A percentile compares a stretch with the other conserved stretches of the same genome.
phyloP scores from a whole-genome alignment of 2,113 vertebrate genomes.

The Cavia aperea region DNA sequence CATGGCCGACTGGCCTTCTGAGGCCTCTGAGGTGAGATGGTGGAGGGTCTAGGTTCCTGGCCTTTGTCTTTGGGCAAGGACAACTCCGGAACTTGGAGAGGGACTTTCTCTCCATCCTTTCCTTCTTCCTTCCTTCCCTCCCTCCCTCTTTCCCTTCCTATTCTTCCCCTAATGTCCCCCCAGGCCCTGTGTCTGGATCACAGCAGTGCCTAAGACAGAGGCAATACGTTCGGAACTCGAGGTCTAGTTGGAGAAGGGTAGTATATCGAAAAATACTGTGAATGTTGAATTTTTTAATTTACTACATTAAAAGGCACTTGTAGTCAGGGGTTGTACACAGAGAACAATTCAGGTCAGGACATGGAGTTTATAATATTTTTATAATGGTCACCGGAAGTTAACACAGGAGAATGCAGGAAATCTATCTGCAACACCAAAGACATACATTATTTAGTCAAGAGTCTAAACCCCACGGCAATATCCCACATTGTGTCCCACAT shows the following conservation, averaged over 20 bases:
- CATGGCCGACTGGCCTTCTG: conserved; percentile 84
- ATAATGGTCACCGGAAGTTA: no score
- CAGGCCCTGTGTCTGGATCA: neutral
- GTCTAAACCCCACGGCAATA: no score
- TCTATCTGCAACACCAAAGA: no score
- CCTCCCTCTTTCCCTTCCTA: fast-evolving
- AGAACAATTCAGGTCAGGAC: no score
- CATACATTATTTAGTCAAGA: no score
- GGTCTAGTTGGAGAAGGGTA: neutral
- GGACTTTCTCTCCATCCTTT: neutral
- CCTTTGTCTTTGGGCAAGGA: neutral
- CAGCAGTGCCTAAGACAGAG: neutral
- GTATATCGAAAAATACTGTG: neutral
- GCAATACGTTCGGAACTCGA: fast-evolving
- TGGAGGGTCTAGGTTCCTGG: neutral
- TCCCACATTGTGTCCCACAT: no score
- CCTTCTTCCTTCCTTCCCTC: neutral
- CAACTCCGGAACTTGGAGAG: neutral
- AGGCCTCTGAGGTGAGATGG: conserved; percentile 77
- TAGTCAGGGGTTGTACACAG: no score
- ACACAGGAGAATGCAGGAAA: no score
- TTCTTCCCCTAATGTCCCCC: fast-evolving
- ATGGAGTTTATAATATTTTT: no score
- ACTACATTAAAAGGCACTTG: neutral
- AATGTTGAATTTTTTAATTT: neutral